Evolutionary conservation across 2,113 vertebrate species (phyloP).

Genomic region (Telmatochromis sp.): DNA sequence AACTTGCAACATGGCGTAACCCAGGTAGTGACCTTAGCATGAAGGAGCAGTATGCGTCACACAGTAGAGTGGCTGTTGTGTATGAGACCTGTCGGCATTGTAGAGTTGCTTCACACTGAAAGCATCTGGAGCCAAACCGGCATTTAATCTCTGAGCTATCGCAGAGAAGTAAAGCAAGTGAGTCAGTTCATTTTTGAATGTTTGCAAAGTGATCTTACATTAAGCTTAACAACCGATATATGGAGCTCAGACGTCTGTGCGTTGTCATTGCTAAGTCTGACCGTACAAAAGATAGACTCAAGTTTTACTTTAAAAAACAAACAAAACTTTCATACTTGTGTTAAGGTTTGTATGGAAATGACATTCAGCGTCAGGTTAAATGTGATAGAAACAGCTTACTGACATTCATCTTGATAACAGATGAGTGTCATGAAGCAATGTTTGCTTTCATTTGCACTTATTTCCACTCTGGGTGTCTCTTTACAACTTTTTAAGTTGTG

Average conservation of each 20-base stretch:
- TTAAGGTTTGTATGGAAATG: not conserved
- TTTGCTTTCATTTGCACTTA: not conserved
- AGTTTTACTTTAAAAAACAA: not conserved
- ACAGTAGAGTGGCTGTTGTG: not conserved
- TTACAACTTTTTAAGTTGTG: not conserved
- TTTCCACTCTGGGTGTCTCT: not conserved
- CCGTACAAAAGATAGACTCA: fast-evolving
- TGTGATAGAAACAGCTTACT: not conserved
- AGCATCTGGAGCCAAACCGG: not conserved
- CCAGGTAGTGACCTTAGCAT: fast-evolving
- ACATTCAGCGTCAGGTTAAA: not conserved
- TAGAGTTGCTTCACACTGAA: not conserved
- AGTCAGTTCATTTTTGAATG: fast-evolving
- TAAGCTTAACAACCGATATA: not conserved
- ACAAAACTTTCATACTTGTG: fast-evolving
- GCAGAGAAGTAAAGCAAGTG: not conserved
- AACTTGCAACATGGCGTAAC: not conserved
- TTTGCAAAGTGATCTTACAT: fast-evolving
- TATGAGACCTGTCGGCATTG: fast-evolving
- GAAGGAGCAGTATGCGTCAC: not conserved
- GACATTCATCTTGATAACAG: not conserved
- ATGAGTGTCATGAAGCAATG: not conserved
- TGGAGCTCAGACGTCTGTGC: fast-evolving
- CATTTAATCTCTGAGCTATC: not conserved
- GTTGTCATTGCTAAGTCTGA: fast-evolving